Conservation (phyloP, 2,797 vertebrate species). For the Atherinosoma microstoma region DNA sequence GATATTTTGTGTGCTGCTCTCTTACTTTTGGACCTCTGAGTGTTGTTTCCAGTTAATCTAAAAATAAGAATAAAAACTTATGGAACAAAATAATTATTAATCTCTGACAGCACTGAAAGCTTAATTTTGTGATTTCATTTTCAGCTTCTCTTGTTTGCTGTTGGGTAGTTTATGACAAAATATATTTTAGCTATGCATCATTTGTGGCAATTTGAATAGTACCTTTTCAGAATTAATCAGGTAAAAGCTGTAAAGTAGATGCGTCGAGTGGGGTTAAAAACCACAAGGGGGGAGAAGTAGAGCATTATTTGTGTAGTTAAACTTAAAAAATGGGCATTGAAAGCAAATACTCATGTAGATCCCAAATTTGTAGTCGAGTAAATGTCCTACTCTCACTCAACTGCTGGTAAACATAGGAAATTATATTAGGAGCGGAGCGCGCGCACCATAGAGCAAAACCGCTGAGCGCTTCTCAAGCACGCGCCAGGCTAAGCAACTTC, state of each 20-base stretch:
- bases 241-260: background rate
- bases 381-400: background rate
- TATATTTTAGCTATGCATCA: background rate
- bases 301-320: background rate
- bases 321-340: background rate
- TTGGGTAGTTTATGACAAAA: background rate
- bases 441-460: background rate
- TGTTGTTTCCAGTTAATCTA: no score
- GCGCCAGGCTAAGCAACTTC: constrained; percentile 60
- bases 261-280: background rate
- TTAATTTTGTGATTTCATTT: background rate
- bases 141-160: background rate
- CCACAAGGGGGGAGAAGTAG: no score
- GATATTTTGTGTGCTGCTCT: background rate
- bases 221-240: background rate
- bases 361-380: no score
- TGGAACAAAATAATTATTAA: background rate
- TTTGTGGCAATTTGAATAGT: background rate
- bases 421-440: background rate
- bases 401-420: background rate
- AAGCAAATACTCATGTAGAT: no score
- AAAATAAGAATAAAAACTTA: no score
- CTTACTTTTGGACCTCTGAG: background rate
- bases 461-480: constrained; percentile 19
- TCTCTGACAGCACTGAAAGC: background rate